phyloP scores from a whole-genome alignment of 1,140 invertebrate genomes.

The Carposina sasakii region DNA sequence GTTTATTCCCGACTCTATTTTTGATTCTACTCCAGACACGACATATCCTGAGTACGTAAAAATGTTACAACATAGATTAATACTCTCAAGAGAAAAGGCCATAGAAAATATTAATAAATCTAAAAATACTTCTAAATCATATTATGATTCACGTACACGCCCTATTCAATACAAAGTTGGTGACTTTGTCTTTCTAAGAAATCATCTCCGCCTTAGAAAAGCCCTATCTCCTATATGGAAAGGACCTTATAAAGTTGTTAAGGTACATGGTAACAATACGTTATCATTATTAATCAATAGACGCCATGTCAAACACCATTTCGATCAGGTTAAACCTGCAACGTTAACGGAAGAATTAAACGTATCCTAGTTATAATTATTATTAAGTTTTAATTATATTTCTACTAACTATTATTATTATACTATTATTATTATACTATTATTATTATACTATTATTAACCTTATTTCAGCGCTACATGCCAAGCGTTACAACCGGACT shows the following conservation, averaged over 20 bases:
- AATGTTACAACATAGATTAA: constrained; percentile 3
- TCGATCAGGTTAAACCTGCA: too few species aligned
- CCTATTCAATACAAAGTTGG: constrained; percentile 9
- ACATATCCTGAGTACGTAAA: constrained; percentile 14
- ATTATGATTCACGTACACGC: too few species aligned
- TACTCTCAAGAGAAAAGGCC: neutral
- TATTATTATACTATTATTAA: too few species aligned
- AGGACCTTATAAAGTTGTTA: constrained; percentile 12
- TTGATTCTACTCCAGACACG: neutral
- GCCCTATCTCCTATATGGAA: constrained; percentile 10
- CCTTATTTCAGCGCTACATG: too few species aligned
- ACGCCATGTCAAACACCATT: too few species aligned
- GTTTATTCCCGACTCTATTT: constrained; percentile 18
- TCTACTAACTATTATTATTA: too few species aligned
- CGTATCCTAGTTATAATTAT: too few species aligned
- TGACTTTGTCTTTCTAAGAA: constrained; percentile 5
- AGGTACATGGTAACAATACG: constrained; percentile 7
- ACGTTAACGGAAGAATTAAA: too few species aligned
- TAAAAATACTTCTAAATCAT: constrained; percentile 8
- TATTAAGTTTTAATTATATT: too few species aligned
- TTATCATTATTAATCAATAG: too few species aligned
- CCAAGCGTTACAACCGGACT: too few species aligned
- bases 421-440: too few species aligned
- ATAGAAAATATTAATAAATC: neutral
- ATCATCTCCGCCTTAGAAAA: constrained; percentile 5